These are phyloP conservation scores for Pteropus alecto DNA, from an alignment of 2,113 vertebrate species.

Conservation along the genomic window DNA sequence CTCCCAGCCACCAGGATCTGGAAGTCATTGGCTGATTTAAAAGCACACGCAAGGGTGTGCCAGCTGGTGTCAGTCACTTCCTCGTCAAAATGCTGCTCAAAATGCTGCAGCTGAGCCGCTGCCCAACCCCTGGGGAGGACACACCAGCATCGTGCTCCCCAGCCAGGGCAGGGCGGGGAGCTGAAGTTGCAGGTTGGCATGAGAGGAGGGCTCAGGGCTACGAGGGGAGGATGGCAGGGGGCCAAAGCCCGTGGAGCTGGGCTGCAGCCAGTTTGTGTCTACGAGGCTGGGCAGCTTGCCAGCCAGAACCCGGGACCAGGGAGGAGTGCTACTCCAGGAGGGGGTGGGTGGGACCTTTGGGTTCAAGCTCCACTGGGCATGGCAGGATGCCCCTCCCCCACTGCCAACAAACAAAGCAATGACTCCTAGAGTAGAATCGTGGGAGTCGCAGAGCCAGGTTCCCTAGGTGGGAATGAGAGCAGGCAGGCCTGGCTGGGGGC, in stretches of 20 bases:
- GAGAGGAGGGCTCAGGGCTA: neutral
- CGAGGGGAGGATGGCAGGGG: constrained; percentile 39
- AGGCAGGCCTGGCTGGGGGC: neutral
- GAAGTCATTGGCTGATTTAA: constrained; percentile 52
- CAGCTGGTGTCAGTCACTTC: constrained; percentile 29
- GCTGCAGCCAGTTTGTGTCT: constrained; percentile 37
- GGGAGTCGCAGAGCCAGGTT: neutral
- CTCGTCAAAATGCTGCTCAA: constrained; percentile 46
- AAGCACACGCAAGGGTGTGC: constrained; percentile 53
- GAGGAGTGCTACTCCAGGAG: neutral
- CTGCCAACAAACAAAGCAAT: constrained; percentile 19
- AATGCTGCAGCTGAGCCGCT: constrained; percentile 42
- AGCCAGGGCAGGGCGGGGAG: constrained; percentile 10
- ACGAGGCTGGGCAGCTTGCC: constrained; percentile 50
- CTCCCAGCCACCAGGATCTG: neutral
- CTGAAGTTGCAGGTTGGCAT: constrained; percentile 52
- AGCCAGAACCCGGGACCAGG: neutral
- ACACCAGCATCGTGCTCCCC: neutral
- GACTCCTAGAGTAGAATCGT: neutral
- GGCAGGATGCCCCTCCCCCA: constrained; percentile 38
- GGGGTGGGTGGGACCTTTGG: neutral
- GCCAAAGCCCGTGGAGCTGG: constrained; percentile 45
- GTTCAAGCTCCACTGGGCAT: constrained; percentile 36
- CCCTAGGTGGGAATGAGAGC: neutral
- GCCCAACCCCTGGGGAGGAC: neutral